These are phyloP conservation scores for Aleiodes leptofemur DNA, from an alignment of 2,888 invertebrate species.

Conservation along the genomic window DNA sequence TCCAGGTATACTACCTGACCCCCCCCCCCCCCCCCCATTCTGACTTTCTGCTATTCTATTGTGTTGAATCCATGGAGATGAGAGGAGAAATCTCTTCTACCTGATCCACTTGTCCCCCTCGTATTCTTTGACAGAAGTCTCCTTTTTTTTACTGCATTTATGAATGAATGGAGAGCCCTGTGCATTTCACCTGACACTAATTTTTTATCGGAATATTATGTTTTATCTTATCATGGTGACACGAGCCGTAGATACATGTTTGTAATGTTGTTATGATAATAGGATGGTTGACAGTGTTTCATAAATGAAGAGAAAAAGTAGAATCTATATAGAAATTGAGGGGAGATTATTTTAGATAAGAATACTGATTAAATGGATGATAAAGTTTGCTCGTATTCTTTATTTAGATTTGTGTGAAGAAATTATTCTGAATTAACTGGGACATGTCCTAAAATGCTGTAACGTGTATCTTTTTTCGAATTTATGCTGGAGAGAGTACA, in stretches of 20 bases:
- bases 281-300: not conserved
- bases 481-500: no score
- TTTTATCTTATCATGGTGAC: conserved; percentile 15
- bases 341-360: conserved; percentile 2
- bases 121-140: not conserved
- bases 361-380: not conserved
- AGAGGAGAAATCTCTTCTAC: not conserved
- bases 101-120: not conserved
- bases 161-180: conserved; percentile 8
- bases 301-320: not conserved
- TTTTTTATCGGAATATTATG: not conserved
- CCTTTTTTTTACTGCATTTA: conserved; percentile 1
- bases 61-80: conserved; percentile 1
- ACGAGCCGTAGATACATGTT: conserved; percentile 1
- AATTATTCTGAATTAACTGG: not conserved
- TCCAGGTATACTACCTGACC: not conserved
- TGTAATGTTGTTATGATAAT: not conserved
- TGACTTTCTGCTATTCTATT: conserved; percentile 4
- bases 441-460: no score
- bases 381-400: not conserved
- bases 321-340: conserved; percentile 9
- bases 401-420: not conserved
- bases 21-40: not conserved
- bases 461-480: no score
- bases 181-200: conserved; percentile 25